Base-by-base conservation (phyloP, 2,888 invertebrate species). In the Hesperia comma region DNA sequence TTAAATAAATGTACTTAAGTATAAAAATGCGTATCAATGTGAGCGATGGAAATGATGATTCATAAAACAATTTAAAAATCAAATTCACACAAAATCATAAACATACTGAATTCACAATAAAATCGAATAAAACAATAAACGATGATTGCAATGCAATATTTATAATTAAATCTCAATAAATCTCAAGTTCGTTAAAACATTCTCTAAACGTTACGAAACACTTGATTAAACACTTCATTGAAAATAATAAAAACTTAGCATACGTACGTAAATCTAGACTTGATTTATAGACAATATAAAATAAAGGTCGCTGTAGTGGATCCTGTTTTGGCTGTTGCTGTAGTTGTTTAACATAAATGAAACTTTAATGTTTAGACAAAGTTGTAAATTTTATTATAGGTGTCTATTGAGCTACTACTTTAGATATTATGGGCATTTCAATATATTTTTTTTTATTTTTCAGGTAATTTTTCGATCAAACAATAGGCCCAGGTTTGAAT, bases 131-230 rank as follows among this genome's bases (percentile, higher is more conserved):
- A 51, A 46, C 7, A 53, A 17, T 33, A 32, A 37, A 37, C 33
- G 26, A 32, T 33, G 6, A 53, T 58, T 58, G 37, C 60, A n/a
- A 32, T 51, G 19, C 58, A 43, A 49, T 49, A 56, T 33, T 49
- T 49, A 49, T 56, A 41, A 40, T 58, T 51, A 51, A 64, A 66
- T 66, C 54, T 66, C 54, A 19, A 66, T 66, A 66, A 64, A 66
- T 66, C 60, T 66, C 66, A 66, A 66, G 66, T 66, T n/a, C 43
- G 33, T 55, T 66, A 60, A 66, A 55, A 60, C 66, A 60, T 66
- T 66, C 66, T 61, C 66, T 60, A 46, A 55, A 37, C 14, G 60
- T 60, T 49, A 46, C 60, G 15, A 32, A n/a, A 60, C 14, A 60
- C 12, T 60, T 66, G 60, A 66, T 66, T 66, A 54, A 66, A 66